Conservation (phyloP, 2,113 vertebrate species). For the Micromys minutus region DNA sequence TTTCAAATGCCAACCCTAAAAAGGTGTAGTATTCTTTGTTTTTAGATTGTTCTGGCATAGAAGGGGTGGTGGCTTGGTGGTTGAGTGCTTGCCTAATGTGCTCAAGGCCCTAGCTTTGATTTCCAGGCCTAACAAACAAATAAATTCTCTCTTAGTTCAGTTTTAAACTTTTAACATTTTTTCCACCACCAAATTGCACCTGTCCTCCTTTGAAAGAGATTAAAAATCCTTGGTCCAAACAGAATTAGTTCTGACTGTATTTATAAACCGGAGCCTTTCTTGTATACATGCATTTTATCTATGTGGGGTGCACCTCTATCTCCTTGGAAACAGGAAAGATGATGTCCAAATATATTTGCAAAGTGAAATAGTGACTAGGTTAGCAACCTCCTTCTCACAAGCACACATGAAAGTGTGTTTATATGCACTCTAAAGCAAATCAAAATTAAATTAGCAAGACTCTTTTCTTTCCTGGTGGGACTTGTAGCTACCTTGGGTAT, state of each 20-base stretch:
- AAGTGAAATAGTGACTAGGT: constrained; percentile 12
- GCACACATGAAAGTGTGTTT: not conserved
- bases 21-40: not conserved
- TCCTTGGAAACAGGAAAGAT: constrained; percentile 26
- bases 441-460: constrained; percentile 62
- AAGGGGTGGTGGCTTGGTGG: not conserved
- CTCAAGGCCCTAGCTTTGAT: not conserved
- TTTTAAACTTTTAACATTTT: not conserved
- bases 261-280: not conserved
- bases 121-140: not conserved
- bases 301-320: not conserved
- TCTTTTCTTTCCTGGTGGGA: constrained; percentile 55
- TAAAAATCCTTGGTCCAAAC: not conserved
- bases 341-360: not conserved
- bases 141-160: not conserved
- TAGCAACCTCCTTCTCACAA: constrained; percentile 31
- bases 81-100: not conserved
- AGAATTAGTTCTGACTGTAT: not conserved
- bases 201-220: not conserved
- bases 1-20: not conserved
- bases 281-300: not conserved
- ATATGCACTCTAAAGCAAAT: constrained; percentile 65
- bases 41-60: not conserved
- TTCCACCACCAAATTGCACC: not conserved
- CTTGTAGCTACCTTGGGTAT: constrained; percentile 23